Base-by-base conservation (phyloP, 2,113 vertebrate species). In the Chlorodrepanis virens region DNA sequence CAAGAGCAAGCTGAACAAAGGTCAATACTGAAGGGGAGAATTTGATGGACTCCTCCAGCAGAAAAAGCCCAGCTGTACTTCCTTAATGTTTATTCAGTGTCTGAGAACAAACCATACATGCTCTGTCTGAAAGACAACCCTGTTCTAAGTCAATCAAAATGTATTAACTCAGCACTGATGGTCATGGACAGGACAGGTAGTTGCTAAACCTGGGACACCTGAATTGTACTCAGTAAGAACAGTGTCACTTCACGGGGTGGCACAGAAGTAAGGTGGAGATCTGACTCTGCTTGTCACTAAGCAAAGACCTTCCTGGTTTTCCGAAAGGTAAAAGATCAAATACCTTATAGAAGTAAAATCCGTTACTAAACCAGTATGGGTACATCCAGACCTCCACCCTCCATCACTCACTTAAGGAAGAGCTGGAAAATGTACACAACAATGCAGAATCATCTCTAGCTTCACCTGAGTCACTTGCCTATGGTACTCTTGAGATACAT, bases 261-360 rank as follows among this genome's bases (percentile, higher is more conserved):
- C 8, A 65, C 0, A 57, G n/a, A 54, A 93, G 10, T 13, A 69
- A 88, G 52, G 15, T 10, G 0, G 3, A 6, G 5, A 70, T 52
- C 16, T 39, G 40, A 60, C 92, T 52, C 50, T 52, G 78, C 47
- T 2, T 44, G 16, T 13, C 67, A 69, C 13, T 28, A 82, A 57
- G 31, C 12, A 56, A 82, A 75, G 7, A 45, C 20, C 6, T 53
- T 69, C 29, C 37, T 68, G 19, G 4, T 59, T 49, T 53, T 40
- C 52, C 37, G 52, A 85, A 50, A 83, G 12, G 16, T 60, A 56
- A 45, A 77, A 69, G 18, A 78, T 35, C 27, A 60, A 74, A 56
- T 52, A 5, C 4, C 25, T 96, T 77, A 63, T 22, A 40, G 14
- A 83, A 56, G 10, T 60, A 61, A 65, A 87, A 42, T 31, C n/a